Conservation (phyloP, 2,113 vertebrate species). For the Chaenocephalus aceratus region DNA sequence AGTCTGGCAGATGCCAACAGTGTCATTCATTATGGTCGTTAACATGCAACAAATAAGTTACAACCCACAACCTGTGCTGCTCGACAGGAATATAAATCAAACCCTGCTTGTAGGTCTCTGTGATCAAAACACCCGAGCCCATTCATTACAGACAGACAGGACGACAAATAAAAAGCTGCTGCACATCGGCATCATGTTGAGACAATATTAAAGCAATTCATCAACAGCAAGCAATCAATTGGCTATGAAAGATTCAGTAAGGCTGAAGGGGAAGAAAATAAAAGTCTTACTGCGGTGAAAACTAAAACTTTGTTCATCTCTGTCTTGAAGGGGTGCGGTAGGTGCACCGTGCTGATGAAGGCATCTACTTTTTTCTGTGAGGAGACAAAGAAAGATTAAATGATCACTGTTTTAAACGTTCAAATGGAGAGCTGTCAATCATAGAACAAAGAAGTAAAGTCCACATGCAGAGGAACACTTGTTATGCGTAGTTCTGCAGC, state of each 20-base stretch:
- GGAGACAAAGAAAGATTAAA: conserved; percentile 8
- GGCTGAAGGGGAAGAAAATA: background rate
- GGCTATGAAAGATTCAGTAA: conserved; percentile 18
- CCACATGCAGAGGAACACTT: conserved; percentile 31
- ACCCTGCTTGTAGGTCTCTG: background rate
- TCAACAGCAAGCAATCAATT: conserved; percentile 22
- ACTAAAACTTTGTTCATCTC: conserved; percentile 89
- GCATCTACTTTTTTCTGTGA: conserved; percentile 90
- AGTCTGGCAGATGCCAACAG: background rate
- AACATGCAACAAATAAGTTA: conserved; percentile 14
- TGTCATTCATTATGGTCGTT: conserved; percentile 29
- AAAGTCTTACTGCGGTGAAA: conserved; percentile 89
- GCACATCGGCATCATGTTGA: conserved; percentile 17
- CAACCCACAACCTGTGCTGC: background rate
- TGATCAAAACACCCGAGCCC: background rate
- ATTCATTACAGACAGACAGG: conserved; percentile 11
- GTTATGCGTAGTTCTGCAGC: background rate
- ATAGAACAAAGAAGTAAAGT: background rate
- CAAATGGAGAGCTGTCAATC: background rate
- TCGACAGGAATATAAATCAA: conserved; percentile 32
- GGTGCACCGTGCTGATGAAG: conserved; percentile 85
- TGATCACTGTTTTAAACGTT: background rate
- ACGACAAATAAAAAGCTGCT: conserved; percentile 14
- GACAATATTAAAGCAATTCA: conserved; percentile 39
- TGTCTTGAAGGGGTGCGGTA: conserved; percentile 86